A percentile compares a stretch with the other conserved stretches of the same genome.
These are phyloP conservation scores for Eudasyphora cyanicolor DNA, from an alignment of 2,888 invertebrate species.

Conservation along the genomic window DNA sequence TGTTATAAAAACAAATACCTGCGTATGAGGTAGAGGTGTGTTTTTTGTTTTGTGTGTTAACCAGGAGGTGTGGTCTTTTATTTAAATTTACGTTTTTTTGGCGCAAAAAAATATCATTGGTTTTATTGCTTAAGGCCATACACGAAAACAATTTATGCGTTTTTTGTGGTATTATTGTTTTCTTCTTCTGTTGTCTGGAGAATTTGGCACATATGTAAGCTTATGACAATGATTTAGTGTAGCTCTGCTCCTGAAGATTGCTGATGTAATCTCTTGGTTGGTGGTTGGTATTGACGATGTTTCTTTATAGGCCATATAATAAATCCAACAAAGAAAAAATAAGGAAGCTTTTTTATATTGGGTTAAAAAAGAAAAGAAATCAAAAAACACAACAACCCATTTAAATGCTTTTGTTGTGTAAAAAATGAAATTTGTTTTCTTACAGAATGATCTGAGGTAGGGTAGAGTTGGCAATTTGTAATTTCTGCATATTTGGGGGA, in stretches of 20 bases:
- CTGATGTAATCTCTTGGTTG: neutral
- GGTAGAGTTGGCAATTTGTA: too few relatives aligned
- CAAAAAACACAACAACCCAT: neutral
- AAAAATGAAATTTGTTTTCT: too few relatives aligned
- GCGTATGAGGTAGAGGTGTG: neutral
- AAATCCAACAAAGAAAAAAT: neutral
- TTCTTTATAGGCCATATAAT: neutral
- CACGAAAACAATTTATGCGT: neutral
- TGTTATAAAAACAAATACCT: constrained; percentile 43
- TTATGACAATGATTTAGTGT: neutral
- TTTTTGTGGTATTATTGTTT: neutral
- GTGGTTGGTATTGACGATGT: too few relatives aligned
- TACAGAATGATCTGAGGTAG: too few relatives aligned
- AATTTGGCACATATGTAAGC: constrained; percentile 3
- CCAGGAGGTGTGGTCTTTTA: constrained; percentile 25
- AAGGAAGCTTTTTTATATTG: neutral
- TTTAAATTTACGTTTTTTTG: neutral
- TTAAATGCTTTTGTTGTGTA: too few relatives aligned
- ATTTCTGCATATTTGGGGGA: too few relatives aligned
- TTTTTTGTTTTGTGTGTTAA: neutral
- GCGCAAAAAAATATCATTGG: neutral
- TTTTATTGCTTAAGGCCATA: constrained; percentile 23
- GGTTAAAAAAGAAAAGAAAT: neutral
- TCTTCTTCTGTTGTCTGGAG: neutral
- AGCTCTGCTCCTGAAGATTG: neutral